Conservation (phyloP, 2,888 invertebrate species). For the Pediacus dermestoides region DNA sequence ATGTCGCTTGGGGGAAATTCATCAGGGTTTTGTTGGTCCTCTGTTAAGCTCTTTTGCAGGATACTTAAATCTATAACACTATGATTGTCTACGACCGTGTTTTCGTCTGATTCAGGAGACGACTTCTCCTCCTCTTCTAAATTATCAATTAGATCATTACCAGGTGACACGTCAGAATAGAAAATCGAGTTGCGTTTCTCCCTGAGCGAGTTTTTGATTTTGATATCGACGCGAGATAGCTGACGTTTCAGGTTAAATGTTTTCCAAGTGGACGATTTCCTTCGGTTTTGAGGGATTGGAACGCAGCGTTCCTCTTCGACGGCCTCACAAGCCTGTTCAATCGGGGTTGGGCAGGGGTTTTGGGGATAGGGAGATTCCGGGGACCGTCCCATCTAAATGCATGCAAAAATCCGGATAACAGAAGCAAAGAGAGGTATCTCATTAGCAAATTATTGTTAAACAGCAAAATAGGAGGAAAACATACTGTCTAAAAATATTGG, state of each 20-base stretch:
- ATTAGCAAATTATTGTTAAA: conserved; percentile 41
- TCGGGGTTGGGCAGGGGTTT: conserved; percentile 51
- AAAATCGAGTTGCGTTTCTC: conserved; percentile 50
- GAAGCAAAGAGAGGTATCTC: conserved; percentile 38
- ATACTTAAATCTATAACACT: conserved; percentile 24
- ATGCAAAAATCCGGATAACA: conserved; percentile 42
- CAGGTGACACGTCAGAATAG: conserved; percentile 40
- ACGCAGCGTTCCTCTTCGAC: conserved; percentile 43
- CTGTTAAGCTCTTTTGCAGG: conserved; percentile 7
- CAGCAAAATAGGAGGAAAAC: conserved; percentile 38
- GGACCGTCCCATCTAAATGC: conserved; percentile 47
- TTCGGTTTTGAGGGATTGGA: conserved; percentile 47
- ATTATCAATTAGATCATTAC: conserved; percentile 33
- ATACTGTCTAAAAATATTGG: too few species aligned
- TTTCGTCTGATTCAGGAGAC: conserved; percentile 44
- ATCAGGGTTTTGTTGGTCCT: conserved; percentile 28
- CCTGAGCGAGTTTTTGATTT: conserved; percentile 59
- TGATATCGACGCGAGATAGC: conserved; percentile 74
- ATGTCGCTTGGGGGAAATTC: conserved; percentile 47
- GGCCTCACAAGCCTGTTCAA: conserved; percentile 52
- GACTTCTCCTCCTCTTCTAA: conserved; percentile 38
- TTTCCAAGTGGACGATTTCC: conserved; percentile 70
- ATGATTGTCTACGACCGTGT: conserved; percentile 41
- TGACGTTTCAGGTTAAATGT: conserved; percentile 78
- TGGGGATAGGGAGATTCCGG: conserved; percentile 45